These are phyloP conservation scores for Eretmocerus hayati DNA, from an alignment of 2,888 invertebrate genomes.

Conservation along the genomic window DNA sequence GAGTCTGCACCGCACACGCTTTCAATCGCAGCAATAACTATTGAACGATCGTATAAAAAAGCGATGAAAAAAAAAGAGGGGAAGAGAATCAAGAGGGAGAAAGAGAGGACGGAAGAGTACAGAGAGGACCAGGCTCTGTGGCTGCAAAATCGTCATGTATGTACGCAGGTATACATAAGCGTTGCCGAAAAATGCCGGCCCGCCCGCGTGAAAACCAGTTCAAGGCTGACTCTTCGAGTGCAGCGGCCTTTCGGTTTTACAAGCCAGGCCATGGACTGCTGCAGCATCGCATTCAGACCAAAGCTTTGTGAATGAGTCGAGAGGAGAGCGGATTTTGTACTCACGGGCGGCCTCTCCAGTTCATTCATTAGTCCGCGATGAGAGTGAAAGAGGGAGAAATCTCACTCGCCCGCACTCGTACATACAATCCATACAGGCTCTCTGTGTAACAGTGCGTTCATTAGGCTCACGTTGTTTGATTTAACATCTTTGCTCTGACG, in stretches of 20 bases:
- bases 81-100: too few species aligned
- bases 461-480: slow-evolving; percentile 13
- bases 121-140: not conserved
- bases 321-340: slow-evolving; percentile 22
- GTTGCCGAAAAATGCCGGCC: slow-evolving; percentile 1
- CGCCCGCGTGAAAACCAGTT: slow-evolving; percentile 21
- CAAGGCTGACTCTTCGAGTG: slow-evolving; percentile 16
- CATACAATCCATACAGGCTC: too few species aligned
- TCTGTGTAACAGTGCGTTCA: slow-evolving; percentile 8
- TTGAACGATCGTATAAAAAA: slow-evolving; percentile 16
- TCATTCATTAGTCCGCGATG: slow-evolving; percentile 20
- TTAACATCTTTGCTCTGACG: slow-evolving; percentile 1
- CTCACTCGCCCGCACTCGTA: too few species aligned
- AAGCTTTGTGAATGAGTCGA: slow-evolving; percentile 23
- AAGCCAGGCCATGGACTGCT: not conserved
- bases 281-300: too few species aligned
- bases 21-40: too few species aligned
- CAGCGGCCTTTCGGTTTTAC: slow-evolving; percentile 8
- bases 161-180: not conserved
- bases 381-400: too few species aligned
- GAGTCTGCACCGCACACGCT: too few species aligned
- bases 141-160: too few species aligned
- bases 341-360: slow-evolving; percentile 13
- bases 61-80: not conserved
- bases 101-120: not conserved